Evolutionary conservation across 2,888 invertebrate genomes (phyloP), one percentile per base, ranked within the genome.

Genomic region (Brenthis daphne): DNA sequence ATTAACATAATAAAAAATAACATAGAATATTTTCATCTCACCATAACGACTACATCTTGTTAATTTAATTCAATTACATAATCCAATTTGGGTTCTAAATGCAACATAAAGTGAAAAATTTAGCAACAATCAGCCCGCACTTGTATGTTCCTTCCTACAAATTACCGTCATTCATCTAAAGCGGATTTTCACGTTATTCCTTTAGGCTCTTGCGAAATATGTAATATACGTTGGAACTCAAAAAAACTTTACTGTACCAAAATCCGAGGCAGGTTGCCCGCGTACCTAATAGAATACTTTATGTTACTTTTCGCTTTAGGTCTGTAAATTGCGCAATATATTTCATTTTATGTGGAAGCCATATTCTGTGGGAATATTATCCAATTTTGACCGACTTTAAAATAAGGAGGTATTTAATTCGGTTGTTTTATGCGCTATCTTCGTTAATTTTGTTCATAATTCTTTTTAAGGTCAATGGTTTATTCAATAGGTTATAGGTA

Each of bases 111-210:
- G 68, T 75, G 72, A 74, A 74, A 75, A 75, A 74, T 76, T 75
- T 71, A 68, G 68, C 71, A 70, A 73, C 76, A 76, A 77, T 78
- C 76, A 74, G 68, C 64, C 67, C 65, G 67, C 75, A 77, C 74
- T 77, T 75, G 20, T 73, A 72, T 69, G 70, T 72, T 68, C 69
- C 66, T 73, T 65, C 67, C 69, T 72, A 73, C 75, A 79, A 77
- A 79, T 77, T 71, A 72, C 71, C 65, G 57, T 65, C 75, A 78
- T 78, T 75, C 76, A 74, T 77, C 77, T 67, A 29, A 68, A 58
- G 68, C 60, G 66, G 68, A 71, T 72, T 72, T 65, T 55, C 67
- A 66, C 71, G 71, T 71, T 71, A 73, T 71, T 71, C 67, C 71
- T 67, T 69, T 67, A 73, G 65, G 57, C 67, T 67, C 63, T 71